phyloP scores from a whole-genome alignment of 2,113 vertebrate species.

The Pampusana beccarii region DNA sequence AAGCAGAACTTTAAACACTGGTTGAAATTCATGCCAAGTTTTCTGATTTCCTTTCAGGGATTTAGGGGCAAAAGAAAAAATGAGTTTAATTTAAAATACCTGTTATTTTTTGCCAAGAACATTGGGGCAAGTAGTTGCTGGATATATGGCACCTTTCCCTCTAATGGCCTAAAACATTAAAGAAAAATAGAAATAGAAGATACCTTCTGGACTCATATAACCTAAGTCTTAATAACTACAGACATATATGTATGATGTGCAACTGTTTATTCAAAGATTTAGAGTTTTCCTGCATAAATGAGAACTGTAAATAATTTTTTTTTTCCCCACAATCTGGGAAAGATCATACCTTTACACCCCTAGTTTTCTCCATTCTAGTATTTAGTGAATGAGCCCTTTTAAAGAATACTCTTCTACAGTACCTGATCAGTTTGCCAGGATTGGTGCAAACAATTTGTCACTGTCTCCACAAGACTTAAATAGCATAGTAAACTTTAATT shows the following conservation, averaged over 20 bases:
- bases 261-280: background rate
- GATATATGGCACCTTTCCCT: background rate
- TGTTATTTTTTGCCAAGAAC: background rate
- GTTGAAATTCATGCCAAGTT: background rate
- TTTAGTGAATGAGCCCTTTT: background rate
- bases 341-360: background rate
- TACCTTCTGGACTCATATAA: background rate
- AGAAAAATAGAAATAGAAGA: background rate
- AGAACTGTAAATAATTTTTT: background rate
- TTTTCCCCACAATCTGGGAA: background rate
- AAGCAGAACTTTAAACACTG: background rate
- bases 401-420: background rate
- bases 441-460: background rate
- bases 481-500: background rate
- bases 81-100: background rate
- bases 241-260: background rate
- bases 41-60: background rate
- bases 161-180: background rate
- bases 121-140: background rate
- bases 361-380: background rate
- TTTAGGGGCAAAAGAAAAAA: background rate
- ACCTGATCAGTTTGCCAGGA: background rate
- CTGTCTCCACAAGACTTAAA: background rate
- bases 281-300: background rate
- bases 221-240: background rate